These are phyloP conservation scores for Pachliopta kotzebuea DNA, from an alignment of 2,888 invertebrate species.

Conservation along the genomic window DNA sequence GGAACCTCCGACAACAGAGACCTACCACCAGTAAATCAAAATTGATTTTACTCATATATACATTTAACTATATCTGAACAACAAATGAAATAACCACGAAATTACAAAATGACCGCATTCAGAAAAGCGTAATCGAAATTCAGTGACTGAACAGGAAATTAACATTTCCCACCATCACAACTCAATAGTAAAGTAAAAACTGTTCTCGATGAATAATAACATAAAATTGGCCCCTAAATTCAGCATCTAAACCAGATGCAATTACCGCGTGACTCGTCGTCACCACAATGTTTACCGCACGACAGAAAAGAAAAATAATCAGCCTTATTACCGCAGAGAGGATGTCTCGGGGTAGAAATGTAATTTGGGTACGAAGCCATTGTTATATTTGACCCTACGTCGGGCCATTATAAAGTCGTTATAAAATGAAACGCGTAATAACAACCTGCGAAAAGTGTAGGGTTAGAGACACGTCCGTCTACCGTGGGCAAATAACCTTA, in stretches of 20 bases:
- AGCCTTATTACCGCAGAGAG: conserved; percentile 21
- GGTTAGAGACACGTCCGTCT: no score
- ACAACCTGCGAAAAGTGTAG: conserved; percentile 11
- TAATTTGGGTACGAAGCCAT: conserved; percentile 25
- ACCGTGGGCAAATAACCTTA: no score
- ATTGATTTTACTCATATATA: no score
- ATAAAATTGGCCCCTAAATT: neutral
- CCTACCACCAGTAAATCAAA: no score
- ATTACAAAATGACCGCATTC: no score
- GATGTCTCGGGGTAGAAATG: conserved; percentile 21
- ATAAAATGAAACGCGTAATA: conserved; percentile 23
- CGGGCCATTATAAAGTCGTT: conserved; percentile 27
- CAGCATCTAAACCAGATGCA: conserved; percentile 17
- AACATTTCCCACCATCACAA: neutral
- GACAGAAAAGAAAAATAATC: conserved; percentile 14
- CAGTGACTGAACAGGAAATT: neutral
- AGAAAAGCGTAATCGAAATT: neutral
- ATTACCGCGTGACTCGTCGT: conserved; percentile 25
- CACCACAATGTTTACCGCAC: conserved; percentile 22
- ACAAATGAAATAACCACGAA: no score
- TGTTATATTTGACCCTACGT: conserved; percentile 14
- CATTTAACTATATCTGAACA: no score
- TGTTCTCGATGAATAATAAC: conserved; percentile 6
- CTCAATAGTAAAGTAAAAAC: neutral
- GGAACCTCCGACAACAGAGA: no score